Conservation (phyloP, 2,888 invertebrate species). For the Caenorhabditis plicata region DNA sequence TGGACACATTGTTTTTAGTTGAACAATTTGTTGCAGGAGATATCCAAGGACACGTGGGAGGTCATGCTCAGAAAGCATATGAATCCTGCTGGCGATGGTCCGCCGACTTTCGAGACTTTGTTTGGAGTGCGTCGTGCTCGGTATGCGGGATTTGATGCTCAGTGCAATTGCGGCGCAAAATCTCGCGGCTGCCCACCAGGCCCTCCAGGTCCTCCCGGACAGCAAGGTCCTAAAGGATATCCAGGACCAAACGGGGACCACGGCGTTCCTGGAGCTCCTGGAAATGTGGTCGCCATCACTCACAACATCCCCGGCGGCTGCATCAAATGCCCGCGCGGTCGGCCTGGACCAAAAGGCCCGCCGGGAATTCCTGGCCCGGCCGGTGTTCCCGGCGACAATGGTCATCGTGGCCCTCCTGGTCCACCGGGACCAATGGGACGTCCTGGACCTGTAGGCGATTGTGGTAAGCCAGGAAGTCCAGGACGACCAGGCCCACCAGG, state of each 20-base stretch:
- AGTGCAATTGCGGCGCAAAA: conserved; percentile 52
- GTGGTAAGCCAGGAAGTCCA: conserved; percentile 35
- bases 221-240: conserved; percentile 40
- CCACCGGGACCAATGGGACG: conserved; percentile 35
- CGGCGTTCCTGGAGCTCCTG: conserved; percentile 48
- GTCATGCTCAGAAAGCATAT: conserved; percentile 43
- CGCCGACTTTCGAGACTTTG: conserved; percentile 46
- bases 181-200: conserved; percentile 52
- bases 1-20: background rate
- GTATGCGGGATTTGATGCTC: conserved; percentile 35
- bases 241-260: conserved; percentile 47
- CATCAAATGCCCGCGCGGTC: conserved; percentile 44
- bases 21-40: conserved; percentile 16
- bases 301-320: conserved; percentile 55
- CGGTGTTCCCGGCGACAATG: conserved; percentile 39
- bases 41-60: conserved; percentile 48
- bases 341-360: conserved; percentile 39
- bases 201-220: conserved; percentile 53
- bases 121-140: conserved; percentile 46
- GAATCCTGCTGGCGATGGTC: conserved; percentile 42
- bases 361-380: conserved; percentile 40
- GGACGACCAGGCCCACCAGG: conserved; percentile 45
- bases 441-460: conserved; percentile 35
- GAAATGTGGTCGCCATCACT: conserved; percentile 47
- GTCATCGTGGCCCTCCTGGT: conserved; percentile 40